Base-by-base conservation (phyloP, 2,113 vertebrate genomes). In the Hippopotamus amphibius region DNA sequence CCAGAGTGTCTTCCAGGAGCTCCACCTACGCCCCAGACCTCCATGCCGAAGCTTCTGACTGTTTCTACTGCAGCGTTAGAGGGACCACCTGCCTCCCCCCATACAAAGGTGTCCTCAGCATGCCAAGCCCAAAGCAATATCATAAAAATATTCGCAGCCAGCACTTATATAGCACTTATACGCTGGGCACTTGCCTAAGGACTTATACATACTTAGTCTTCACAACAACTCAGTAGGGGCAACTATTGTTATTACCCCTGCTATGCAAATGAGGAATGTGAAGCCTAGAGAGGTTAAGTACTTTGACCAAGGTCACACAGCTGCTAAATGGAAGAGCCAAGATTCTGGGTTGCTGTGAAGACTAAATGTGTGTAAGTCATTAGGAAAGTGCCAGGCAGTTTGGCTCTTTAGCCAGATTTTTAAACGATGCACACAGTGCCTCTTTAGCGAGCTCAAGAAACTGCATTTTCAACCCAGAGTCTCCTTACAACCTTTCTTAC, bases 281-380 rank as follows among this genome's bases (percentile, higher is more conserved):
- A 96, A 87, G n/a, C 43, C 46, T 48, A 92, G 50, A 91, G 72
- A 95, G 21, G 15, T 37, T 74, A 66, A 68, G 61, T 79, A 9
- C 61, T 80, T 84, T 65, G 66, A 92, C 16, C 59, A 63, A 57
- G 22, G 22, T 94, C 76, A 81, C 57, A 41, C 28, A 90, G 69
- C 22, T 48, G 48, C 2, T 71, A 79, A 48, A 12, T 30, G 19
- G 24, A 84, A 84, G 76, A 82, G 16, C 3, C 86, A 76, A 65
- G 59, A 50, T 65, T 65, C 59, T 26, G 59, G 59, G 26, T 13
- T n/a, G 76, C 22, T 79, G 76, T 79, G 48, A 79, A n/a, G 48
- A 79, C 30, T 55, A 79, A 79, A 53, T 53, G 76, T 0, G 1
- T 1, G 10, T 55, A 79, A 22, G 17, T 79, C 17, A 13, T 79